Conservation (phyloP, 2,797 vertebrate genomes). For the Onychomys leucogaster region DNA sequence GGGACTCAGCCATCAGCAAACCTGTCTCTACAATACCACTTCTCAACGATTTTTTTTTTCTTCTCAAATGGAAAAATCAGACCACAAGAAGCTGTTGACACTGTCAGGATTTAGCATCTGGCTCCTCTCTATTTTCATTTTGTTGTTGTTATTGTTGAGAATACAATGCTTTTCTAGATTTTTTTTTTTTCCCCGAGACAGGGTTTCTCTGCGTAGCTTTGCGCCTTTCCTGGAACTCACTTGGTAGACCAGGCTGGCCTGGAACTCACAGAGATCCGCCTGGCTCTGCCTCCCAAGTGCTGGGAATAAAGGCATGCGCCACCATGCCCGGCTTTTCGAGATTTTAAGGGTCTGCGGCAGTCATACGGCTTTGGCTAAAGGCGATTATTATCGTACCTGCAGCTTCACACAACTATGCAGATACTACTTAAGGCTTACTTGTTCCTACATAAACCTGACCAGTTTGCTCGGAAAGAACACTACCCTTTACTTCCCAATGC, state of each 20-base stretch:
- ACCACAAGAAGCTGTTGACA: slow-evolving; percentile 9
- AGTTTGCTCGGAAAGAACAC: slow-evolving; percentile 44
- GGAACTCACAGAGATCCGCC: too few relatives aligned
- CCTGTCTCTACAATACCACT: slow-evolving; percentile 24
- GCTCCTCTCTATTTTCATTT: slow-evolving; percentile 14
- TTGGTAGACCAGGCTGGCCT: too few relatives aligned
- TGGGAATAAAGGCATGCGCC: too few relatives aligned
- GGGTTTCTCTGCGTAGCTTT: too few relatives aligned
- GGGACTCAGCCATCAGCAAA: slow-evolving; percentile 26
- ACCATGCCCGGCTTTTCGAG: neutral
- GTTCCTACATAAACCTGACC: slow-evolving; percentile 38
- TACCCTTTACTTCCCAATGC: slow-evolving; percentile 16
- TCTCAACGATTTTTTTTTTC: neutral
- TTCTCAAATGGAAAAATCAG: slow-evolving; percentile 41
- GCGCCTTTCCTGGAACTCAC: too few relatives aligned
- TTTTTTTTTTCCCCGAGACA: too few relatives aligned
- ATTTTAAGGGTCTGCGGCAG: slow-evolving; percentile 20
- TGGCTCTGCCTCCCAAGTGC: too few relatives aligned
- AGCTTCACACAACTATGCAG: slow-evolving; percentile 33
- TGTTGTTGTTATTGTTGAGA: neutral
- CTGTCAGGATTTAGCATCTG: slow-evolving; percentile 15
- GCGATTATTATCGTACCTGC: slow-evolving; percentile 2
- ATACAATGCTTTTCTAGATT: neutral
- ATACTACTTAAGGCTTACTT: slow-evolving; percentile 32
- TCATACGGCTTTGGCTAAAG: slow-evolving; percentile 65